A percentile compares a stretch with the other conserved stretches of the same genome.
These are phyloP conservation scores for Peribatodes rhomboidaria DNA, from an alignment of 2,888 invertebrate species.

Conservation along the genomic window DNA sequence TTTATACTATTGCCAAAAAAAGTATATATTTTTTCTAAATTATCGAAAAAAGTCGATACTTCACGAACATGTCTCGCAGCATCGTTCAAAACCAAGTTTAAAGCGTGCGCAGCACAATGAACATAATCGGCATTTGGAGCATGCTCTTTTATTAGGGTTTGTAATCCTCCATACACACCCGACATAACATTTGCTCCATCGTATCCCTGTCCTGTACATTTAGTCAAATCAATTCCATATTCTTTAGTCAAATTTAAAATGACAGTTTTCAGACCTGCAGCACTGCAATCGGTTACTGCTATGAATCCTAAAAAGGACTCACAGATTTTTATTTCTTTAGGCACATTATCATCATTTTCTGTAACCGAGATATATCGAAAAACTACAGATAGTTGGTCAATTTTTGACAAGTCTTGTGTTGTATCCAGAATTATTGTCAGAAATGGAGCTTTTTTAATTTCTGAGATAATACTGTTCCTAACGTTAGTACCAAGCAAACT, in stretches of 20 bases:
- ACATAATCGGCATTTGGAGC: slow-evolving; percentile 42
- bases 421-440: slow-evolving; percentile 44
- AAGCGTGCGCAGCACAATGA: slow-evolving; percentile 39
- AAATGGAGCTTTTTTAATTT: slow-evolving; percentile 43
- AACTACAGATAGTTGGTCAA: slow-evolving; percentile 48
- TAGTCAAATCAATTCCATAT: slow-evolving; percentile 49
- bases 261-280: slow-evolving; percentile 39
- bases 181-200: slow-evolving; percentile 48
- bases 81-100: slow-evolving; percentile 42
- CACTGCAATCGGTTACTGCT: slow-evolving; percentile 40
- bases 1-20: slow-evolving; percentile 44
- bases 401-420: slow-evolving; percentile 45
- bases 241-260: slow-evolving; percentile 45
- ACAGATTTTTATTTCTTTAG: slow-evolving; percentile 45
- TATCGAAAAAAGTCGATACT: slow-evolving; percentile 44
- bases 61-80: slow-evolving; percentile 43
- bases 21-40: slow-evolving; percentile 43
- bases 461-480: slow-evolving; percentile 42
- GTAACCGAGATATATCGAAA: slow-evolving; percentile 47
- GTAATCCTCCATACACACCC: slow-evolving; percentile 47
- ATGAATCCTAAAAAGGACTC: slow-evolving; percentile 45
- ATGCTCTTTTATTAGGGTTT: slow-evolving; percentile 48
- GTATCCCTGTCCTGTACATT: slow-evolving; percentile 49
- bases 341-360: slow-evolving; percentile 49
- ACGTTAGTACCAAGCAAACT: slow-evolving; percentile 23